These are phyloP conservation scores for Rhodeus uyekii DNA, from an alignment of 2,797 vertebrate genomes.

Conservation along the genomic window DNA sequence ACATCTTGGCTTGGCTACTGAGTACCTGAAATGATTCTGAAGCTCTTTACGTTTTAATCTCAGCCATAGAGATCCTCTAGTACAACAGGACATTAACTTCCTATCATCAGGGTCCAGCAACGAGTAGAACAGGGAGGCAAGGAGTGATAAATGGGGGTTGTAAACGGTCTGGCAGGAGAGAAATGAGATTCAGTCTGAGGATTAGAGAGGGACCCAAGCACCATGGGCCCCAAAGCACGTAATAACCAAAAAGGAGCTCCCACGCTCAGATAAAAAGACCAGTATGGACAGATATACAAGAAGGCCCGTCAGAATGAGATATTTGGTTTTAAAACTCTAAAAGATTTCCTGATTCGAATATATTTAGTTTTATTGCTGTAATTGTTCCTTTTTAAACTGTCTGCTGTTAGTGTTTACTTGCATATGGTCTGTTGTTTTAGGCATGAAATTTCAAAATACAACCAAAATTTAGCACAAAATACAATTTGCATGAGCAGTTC, in stretches of 20 bases:
- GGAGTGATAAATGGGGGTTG: slow-evolving; percentile 53
- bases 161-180: slow-evolving; percentile 47
- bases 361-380: background rate
- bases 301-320: slow-evolving; percentile 6
- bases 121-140: slow-evolving; percentile 13
- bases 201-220: slow-evolving; percentile 39
- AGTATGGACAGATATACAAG: background rate
- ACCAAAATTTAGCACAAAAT: background rate
- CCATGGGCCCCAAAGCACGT: slow-evolving; percentile 7
- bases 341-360: background rate
- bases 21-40: background rate
- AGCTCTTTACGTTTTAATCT: slow-evolving; percentile 26
- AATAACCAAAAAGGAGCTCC: slow-evolving; percentile 34
- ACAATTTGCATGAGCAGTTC: background rate
- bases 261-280: slow-evolving; percentile 10
- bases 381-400: background rate
- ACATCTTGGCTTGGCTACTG: background rate
- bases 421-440: background rate
- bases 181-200: slow-evolving; percentile 47
- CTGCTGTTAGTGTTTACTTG: background rate
- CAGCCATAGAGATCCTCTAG: slow-evolving; percentile 26
- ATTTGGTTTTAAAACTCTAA: slow-evolving; percentile 2
- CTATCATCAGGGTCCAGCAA: slow-evolving; percentile 38
- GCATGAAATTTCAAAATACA: background rate
- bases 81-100: slow-evolving; percentile 45